Evolutionary conservation across 2,888 invertebrate species (phyloP).

Genomic region (Drosophila fulvimacula): DNA sequence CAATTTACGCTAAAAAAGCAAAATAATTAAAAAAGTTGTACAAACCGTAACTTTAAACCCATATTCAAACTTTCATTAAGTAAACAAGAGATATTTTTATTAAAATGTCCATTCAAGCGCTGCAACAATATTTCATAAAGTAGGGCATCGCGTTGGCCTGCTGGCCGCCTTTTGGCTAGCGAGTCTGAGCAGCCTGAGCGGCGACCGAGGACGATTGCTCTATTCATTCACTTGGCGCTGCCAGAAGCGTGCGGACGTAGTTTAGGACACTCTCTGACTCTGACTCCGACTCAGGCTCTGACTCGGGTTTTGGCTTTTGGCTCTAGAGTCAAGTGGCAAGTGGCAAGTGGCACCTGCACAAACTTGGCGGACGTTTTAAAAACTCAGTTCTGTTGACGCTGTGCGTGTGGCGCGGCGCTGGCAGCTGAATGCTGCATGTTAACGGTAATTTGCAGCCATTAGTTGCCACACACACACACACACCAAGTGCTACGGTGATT

Average conservation of each 20-base stretch:
- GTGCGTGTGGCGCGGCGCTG: slow-evolving; percentile 25
- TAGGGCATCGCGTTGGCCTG: slow-evolving; percentile 52
- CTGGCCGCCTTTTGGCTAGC: slow-evolving; percentile 47
- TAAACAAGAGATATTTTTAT: neutral
- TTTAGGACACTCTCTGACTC: slow-evolving; percentile 55
- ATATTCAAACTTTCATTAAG: neutral
- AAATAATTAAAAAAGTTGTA: neutral
- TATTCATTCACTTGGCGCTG: slow-evolving; percentile 79
- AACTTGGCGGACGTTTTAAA: slow-evolving; percentile 47
- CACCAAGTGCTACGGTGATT: slow-evolving; percentile 52
- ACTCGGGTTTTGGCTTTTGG: slow-evolving; percentile 49
- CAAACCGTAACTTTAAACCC: neutral
- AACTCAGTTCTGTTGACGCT: slow-evolving; percentile 37
- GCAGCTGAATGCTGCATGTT: slow-evolving; percentile 54
- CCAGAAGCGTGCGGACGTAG: slow-evolving; percentile 80
- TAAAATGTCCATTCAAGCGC: neutral
- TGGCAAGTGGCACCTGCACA: slow-evolving; percentile 51
- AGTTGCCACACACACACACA: slow-evolving; percentile 49
- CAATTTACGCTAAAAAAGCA: no score
- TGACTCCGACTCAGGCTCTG: slow-evolving; percentile 37
- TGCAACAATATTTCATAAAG: slow-evolving; percentile 12
- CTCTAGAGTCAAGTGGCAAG: slow-evolving; percentile 68
- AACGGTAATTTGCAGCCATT: slow-evolving; percentile 80
- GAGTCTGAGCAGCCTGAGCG: slow-evolving; percentile 58
- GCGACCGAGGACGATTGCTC: slow-evolving; percentile 68